Percentiles rank a stretch among this genome's conserved stretches.
phyloP scores from a whole-genome alignment of 2,113 vertebrate species.

The Sinocyclocheilus rhinocerous region DNA sequence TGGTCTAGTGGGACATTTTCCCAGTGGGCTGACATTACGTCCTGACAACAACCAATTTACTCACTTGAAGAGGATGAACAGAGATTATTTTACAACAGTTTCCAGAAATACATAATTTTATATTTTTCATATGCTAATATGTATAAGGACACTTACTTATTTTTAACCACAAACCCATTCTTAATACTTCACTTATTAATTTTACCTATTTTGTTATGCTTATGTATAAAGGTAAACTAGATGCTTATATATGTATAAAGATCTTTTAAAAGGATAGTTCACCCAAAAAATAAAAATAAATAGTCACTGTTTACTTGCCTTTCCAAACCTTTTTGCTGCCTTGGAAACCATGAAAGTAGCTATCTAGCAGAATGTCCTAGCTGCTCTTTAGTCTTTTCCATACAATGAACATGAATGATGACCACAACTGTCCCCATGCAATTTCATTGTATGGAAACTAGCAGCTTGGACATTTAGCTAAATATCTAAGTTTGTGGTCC shows the following conservation, averaged over 20 bases:
- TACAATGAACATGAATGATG: not conserved
- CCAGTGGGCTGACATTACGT: not conserved
- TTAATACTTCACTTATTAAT: not conserved
- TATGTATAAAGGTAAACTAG: not conserved
- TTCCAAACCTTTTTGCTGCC: constrained; percentile 1
- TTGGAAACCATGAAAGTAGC: not conserved
- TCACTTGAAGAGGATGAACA: not conserved
- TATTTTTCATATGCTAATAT: not conserved
- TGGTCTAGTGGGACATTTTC: not conserved
- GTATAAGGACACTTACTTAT: not conserved
- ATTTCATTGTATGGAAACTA: not conserved
- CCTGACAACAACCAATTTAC: not conserved
- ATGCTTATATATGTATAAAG: too few species aligned
- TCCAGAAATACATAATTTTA: not conserved
- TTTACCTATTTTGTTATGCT: not conserved
- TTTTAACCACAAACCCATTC: not conserved
- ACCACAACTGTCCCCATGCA: not conserved
- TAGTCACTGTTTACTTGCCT: too few species aligned
- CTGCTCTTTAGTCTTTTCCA: not conserved
- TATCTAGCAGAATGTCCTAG: not conserved
- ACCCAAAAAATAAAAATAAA: too few species aligned
- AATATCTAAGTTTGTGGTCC: not conserved
- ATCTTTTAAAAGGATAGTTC: too few species aligned
- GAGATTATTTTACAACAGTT: not conserved
- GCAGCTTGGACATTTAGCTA: not conserved